These are phyloP conservation scores for Acestrorhynchus altus DNA, from an alignment of 2,797 vertebrate genomes.

Conservation along the genomic window DNA sequence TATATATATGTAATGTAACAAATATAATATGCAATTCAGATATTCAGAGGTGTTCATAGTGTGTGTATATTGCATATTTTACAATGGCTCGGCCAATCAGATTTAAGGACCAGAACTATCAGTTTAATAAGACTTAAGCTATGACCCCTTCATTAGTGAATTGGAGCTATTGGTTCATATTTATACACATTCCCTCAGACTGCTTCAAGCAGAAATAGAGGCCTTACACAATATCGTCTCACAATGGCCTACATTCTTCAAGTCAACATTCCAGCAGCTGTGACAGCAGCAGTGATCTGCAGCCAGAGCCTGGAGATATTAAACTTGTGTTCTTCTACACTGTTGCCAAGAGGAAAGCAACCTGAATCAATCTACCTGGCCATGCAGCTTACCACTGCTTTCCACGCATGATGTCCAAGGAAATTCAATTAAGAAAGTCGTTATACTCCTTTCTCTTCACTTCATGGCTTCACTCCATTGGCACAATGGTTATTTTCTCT, in stretches of 20 bases:
- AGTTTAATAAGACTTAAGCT: too few species aligned
- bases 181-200: not conserved
- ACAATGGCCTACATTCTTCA: not conserved
- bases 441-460: not conserved
- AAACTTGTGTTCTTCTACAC: constrained; percentile 29
- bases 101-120: too few species aligned
- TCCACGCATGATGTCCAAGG: constrained; percentile 29
- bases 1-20: too few species aligned
- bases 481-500: not conserved
- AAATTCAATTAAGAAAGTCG: not conserved
- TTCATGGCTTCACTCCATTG: not conserved
- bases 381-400: constrained; percentile 12
- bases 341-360: constrained; percentile 17
- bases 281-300: not conserved
- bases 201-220: not conserved
- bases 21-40: too few species aligned
- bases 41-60: too few species aligned
- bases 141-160: too few species aligned
- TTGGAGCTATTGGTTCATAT: not conserved
- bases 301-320: constrained; percentile 9
- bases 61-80: too few species aligned
- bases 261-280: constrained; percentile 12
- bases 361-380: constrained; percentile 30
- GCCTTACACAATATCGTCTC: not conserved
- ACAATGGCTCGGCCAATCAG: too few species aligned